Evolutionary conservation across 2,888 invertebrate genomes (phyloP).

Genomic region (Rhimphoctona megacephalus): DNA sequence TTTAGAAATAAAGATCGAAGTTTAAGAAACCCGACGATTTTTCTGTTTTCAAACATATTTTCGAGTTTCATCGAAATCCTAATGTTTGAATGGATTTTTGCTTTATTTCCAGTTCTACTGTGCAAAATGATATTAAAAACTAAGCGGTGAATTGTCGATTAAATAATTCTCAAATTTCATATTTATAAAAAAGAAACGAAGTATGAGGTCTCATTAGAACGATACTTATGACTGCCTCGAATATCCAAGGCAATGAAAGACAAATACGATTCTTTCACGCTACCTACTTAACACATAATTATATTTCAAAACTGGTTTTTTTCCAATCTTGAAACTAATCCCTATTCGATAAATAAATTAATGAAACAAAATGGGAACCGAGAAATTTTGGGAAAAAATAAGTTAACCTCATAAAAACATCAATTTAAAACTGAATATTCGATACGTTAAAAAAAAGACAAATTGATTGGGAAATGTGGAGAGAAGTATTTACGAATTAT

Average conservation of each 20-base stretch:
- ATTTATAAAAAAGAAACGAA: constrained; percentile 30
- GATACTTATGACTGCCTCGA: constrained; percentile 41
- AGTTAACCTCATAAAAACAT: neutral
- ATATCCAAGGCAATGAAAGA: constrained; percentile 36
- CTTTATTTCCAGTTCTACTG: constrained; percentile 37
- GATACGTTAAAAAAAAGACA: neutral
- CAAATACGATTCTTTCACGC: constrained; percentile 26
- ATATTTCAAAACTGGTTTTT: constrained; percentile 47
- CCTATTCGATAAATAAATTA: constrained; percentile 55
- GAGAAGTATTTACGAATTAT: constrained; percentile 45
- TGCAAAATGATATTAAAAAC: constrained; percentile 31
- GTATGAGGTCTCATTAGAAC: constrained; percentile 32
- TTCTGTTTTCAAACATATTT: constrained; percentile 13
- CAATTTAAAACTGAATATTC: neutral
- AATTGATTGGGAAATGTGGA: constrained; percentile 63
- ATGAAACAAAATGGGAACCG: constrained; percentile 49
- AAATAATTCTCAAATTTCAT: constrained; percentile 27
- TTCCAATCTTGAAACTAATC: constrained; percentile 55
- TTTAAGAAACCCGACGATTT: constrained; percentile 43
- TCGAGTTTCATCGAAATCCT: constrained; percentile 45
- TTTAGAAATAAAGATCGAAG: constrained; percentile 54
- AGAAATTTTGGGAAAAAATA: constrained; percentile 62
- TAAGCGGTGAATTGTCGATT: constrained; percentile 43
- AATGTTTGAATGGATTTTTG: constrained; percentile 48
- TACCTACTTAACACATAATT: constrained; percentile 44